Percentiles rank a stretch among this genome's conserved stretches.
Evolutionary conservation across 2,113 vertebrate genomes (phyloP).

Genomic region (Vulpes lagopus): DNA sequence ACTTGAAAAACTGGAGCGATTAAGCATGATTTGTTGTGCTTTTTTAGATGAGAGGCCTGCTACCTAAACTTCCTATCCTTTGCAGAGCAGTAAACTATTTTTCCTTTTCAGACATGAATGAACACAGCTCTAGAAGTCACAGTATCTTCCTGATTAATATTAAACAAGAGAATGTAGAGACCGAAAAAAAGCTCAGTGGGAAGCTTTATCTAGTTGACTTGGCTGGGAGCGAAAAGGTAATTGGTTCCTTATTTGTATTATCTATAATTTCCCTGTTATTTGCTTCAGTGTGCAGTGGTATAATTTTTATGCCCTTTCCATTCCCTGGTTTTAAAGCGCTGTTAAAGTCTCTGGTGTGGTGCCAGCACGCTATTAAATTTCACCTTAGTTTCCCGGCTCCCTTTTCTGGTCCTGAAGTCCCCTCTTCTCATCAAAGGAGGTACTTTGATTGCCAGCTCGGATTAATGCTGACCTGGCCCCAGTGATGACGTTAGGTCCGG

Average conservation of each 20-base stretch:
- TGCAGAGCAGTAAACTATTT: conserved; percentile 67
- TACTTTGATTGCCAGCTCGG: not conserved
- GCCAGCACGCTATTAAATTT: conserved; percentile 57
- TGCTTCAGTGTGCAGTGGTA: conserved; percentile 56
- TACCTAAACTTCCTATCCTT: conserved; percentile 22
- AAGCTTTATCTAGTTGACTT: conserved; percentile 98
- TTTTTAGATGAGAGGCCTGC: conserved; percentile 6
- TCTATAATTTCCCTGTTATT: conserved; percentile 65
- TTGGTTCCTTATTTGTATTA: conserved; percentile 69
- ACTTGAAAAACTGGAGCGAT: not conserved
- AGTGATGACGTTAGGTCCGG: not conserved
- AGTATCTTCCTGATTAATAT: conserved; percentile 98
- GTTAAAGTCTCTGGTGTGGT: conserved; percentile 60
- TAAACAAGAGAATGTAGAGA: conserved; percentile 98
- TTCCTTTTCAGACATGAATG: conserved; percentile 95
- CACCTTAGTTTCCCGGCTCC: conserved; percentile 29
- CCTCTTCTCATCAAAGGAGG: not conserved
- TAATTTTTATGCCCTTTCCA: conserved; percentile 63
- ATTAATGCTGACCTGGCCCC: not conserved
- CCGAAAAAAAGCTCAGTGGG: conserved; percentile 96
- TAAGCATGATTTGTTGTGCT: not conserved
- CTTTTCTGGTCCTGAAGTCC: conserved; percentile 9
- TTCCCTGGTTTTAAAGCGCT: conserved; percentile 65
- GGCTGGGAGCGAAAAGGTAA: conserved; percentile 98
- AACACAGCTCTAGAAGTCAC: conserved; percentile 99